Evolutionary conservation across 2,113 vertebrate genomes (phyloP), one percentile per base, ranked within the genome.

Genomic region (Cebus imitator): DNA sequence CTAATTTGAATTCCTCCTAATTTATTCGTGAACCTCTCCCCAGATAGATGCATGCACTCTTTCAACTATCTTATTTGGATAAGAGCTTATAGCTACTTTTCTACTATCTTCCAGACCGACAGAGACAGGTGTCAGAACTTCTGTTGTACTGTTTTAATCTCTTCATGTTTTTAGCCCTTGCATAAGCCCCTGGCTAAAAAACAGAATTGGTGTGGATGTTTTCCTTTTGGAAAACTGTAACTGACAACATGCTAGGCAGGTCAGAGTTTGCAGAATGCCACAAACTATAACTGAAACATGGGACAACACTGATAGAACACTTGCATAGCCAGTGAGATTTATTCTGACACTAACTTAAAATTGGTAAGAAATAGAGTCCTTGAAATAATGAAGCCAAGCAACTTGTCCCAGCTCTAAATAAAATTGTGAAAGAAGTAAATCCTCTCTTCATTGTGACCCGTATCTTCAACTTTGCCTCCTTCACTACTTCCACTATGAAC

Each of bases 61-160:
- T 96, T 61, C 87, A 98, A 61, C 75, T 95, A 35, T 95, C 95
- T 95, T 85, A 37, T 3, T 64, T 94, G 93, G 68, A 58, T 64
- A 92, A 48, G 52, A 72, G 82, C 87, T 97, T 96, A 87, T 72
- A 89, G 58, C 66, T 95, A 83, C 96, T 96, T 86, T 97, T 95
- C 87, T 55, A 87, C 70, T 94, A 70, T 92, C 70, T 96, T 91
- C 95, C 94, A 96, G 43, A 95, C 81, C 95, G 95, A 81, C 94
- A 66, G 81, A 93, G 76, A 79, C 52, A 90, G 82, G 52, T 95
- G 64, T 79, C 91, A 68, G n/a, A 61, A 55, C 50, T 97, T 75
- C 81, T 91, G 30, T 55, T 96, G 17, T 79, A 27, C 23, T 25
- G 66, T 86, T 97, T 91, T 64, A 32, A 52, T 55, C 45, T 58